These are phyloP conservation scores for Margarornis squamiger DNA, from an alignment of 2,797 vertebrate species.

Conservation along the genomic window DNA sequence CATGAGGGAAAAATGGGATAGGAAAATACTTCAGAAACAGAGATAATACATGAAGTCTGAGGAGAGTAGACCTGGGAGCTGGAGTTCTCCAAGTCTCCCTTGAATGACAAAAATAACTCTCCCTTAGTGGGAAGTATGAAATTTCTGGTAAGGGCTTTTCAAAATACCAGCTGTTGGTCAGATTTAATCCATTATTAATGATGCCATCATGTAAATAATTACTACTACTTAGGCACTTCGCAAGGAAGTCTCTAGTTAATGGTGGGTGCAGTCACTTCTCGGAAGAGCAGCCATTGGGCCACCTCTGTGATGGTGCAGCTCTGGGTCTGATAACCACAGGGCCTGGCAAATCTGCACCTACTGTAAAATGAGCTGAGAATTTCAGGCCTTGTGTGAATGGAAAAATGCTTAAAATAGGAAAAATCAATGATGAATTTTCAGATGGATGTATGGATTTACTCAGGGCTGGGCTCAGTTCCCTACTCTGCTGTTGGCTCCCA, in stretches of 20 bases:
- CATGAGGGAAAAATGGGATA: not conserved
- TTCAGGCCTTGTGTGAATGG: not conserved
- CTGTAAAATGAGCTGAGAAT: not conserved
- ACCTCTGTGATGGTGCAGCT: not conserved
- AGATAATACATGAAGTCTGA: not conserved
- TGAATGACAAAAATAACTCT: not conserved
- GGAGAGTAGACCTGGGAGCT: not conserved
- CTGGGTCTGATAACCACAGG: not conserved
- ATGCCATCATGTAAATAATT: not conserved
- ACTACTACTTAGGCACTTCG: not conserved
- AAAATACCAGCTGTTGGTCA: not conserved
- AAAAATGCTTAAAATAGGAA: not conserved
- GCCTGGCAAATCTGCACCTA: not conserved
- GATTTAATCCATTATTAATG: slow-evolving; percentile 24
- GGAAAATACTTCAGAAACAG: not conserved
- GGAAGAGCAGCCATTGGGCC: not conserved
- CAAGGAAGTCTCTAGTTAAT: not conserved
- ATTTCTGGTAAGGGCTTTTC: not conserved
- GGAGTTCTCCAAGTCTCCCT: not conserved
- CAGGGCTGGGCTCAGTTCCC: not conserved
- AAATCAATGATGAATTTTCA: not conserved
- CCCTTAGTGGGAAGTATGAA: not conserved
- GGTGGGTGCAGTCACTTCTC: not conserved
- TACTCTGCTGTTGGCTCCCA: not conserved
- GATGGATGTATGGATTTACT: not conserved